These are phyloP conservation scores for Tipula lateralis DNA, from an alignment of 2,888 invertebrate genomes.

Conservation along the genomic window DNA sequence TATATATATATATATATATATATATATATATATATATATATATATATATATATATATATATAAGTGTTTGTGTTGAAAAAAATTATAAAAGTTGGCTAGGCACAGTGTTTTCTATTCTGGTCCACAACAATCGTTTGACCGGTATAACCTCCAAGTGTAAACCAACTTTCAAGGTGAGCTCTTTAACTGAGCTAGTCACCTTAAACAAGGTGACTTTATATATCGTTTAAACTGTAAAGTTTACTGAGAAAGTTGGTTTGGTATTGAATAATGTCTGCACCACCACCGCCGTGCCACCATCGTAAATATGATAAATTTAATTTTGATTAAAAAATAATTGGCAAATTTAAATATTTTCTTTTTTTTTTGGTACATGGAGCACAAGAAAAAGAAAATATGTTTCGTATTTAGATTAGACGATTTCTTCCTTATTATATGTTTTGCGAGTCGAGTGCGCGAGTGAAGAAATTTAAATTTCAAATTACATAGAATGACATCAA, in stretches of 20 bases:
- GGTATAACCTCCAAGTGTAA: neutral
- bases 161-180: neutral
- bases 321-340: slow-evolving; percentile 24
- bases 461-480: slow-evolving; percentile 2
- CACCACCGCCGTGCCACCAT: neutral
- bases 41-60: no score
- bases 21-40: no score
- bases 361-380: neutral
- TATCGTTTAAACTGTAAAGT: neutral
- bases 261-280: neutral
- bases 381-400: neutral
- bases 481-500: neutral
- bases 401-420: neutral
- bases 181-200: no score
- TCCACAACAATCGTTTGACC: no score
- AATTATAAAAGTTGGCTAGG: no score
- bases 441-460: neutral
- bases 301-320: neutral
- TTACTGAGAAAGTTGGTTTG: neutral
- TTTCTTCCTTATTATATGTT: neutral
- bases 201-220: no score
- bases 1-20: no score
- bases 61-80: no score
- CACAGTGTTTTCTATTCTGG: no score
- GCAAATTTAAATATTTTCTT: neutral